Percentiles rank a stretch among this genome's conserved stretches.
Evolutionary conservation across 2,113 vertebrate genomes (phyloP).

Genomic region (Sceloporus undulatus): DNA sequence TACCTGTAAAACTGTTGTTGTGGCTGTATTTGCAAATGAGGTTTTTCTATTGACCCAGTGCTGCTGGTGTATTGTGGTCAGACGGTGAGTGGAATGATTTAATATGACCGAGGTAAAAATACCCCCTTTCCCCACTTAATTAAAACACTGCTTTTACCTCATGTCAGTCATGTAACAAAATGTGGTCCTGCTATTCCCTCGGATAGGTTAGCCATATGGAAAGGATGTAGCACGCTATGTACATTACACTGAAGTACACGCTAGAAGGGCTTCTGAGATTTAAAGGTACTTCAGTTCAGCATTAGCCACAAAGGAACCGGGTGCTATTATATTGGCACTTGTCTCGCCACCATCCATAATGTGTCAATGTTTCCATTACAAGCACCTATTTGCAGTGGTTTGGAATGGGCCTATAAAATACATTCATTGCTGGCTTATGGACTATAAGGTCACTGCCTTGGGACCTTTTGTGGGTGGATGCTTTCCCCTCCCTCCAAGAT

Average conservation of each 20-base stretch:
- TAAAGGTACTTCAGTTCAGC: constrained; percentile 69
- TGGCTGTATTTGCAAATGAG: constrained; percentile 77
- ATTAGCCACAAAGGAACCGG: constrained; percentile 73
- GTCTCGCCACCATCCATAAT: constrained; percentile 70
- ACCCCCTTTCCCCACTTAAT: constrained; percentile 48
- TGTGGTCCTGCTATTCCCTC: constrained; percentile 48
- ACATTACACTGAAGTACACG: constrained; percentile 67
- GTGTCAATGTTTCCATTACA: constrained; percentile 77
- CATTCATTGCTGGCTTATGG: constrained; percentile 64
- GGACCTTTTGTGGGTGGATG: constrained; percentile 55
- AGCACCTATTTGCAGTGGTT: constrained; percentile 73
- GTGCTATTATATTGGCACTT: constrained; percentile 66
- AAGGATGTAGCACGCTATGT: constrained; percentile 67
- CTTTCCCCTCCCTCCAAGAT: neutral
- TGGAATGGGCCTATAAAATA: constrained; percentile 74
- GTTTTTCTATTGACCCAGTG: constrained; percentile 46
- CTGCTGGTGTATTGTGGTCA: constrained; percentile 39
- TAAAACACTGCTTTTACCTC: constrained; percentile 61
- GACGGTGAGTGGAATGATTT: constrained; percentile 53
- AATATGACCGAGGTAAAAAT: constrained; percentile 58
- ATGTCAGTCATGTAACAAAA: constrained; percentile 61
- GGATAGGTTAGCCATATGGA: constrained; percentile 49
- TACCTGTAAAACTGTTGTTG: constrained; percentile 79
- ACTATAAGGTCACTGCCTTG: constrained; percentile 76
- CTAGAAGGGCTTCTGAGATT: constrained; percentile 67